These are phyloP conservation scores for Serrognathus titanus DNA, from an alignment of 2,888 invertebrate species.

Conservation along the genomic window DNA sequence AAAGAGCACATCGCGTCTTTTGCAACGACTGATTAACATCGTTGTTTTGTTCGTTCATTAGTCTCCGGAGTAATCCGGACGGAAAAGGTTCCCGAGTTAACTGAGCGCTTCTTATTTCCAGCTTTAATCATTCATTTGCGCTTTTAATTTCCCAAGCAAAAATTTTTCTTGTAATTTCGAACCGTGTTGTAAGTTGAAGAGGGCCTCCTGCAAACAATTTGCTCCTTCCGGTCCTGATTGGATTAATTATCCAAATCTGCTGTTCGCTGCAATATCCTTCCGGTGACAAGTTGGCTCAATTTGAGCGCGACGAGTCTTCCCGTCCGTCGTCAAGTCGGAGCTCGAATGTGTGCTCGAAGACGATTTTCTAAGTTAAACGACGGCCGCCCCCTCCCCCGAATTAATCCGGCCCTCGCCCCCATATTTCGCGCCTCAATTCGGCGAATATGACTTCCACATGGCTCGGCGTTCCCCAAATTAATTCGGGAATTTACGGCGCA, in stretches of 20 bases:
- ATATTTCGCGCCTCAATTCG: conserved; percentile 10
- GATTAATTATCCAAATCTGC: conserved; percentile 29
- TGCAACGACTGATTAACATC: conserved; percentile 24
- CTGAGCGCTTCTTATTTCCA: conserved; percentile 34
- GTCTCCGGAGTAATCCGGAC: conserved; percentile 38
- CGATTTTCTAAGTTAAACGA: conserved; percentile 25
- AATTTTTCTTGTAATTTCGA: too few species aligned
- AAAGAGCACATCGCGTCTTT: neutral
- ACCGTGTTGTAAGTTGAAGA: too few species aligned
- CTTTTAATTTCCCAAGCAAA: conserved; percentile 31
- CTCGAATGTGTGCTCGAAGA: conserved; percentile 4
- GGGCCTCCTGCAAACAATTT: too few species aligned
- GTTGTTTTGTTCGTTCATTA: conserved; percentile 38
- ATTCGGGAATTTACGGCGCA: conserved; percentile 13
- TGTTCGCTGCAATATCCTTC: conserved; percentile 21
- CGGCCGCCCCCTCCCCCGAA: conserved; percentile 8
- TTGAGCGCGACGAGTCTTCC: conserved; percentile 20
- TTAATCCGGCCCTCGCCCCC: conserved; percentile 18
- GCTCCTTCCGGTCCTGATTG: conserved; percentile 20
- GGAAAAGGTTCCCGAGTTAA: conserved; percentile 25
- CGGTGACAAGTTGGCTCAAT: conserved; percentile 37
- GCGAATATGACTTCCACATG: conserved; percentile 15
- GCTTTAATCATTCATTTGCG: conserved; percentile 40
- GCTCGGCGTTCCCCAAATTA: conserved; percentile 10
- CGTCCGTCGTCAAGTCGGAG: neutral